Conservation (phyloP, 2,797 vertebrate genomes). For the Takifugu rubripes region DNA sequence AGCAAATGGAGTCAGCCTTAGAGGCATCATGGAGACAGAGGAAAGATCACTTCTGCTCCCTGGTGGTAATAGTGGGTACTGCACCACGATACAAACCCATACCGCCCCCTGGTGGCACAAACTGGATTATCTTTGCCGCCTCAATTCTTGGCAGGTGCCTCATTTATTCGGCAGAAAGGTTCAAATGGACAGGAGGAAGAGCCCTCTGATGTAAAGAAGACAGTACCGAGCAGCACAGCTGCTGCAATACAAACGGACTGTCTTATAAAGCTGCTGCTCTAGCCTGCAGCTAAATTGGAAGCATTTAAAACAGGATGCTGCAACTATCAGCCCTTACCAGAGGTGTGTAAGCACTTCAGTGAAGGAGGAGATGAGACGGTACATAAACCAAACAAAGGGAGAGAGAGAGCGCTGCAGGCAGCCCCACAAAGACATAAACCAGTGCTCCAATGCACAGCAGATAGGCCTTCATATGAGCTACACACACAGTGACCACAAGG, state of each 20-base stretch:
- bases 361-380: constrained; percentile 36
- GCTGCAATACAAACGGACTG: constrained; percentile 44
- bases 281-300: constrained; percentile 62
- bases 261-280: constrained; percentile 40
- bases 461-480: constrained; percentile 3
- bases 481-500: no score
- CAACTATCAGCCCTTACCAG: constrained; percentile 57
- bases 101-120: constrained; percentile 53
- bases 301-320: constrained; percentile 53
- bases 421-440: constrained; percentile 21
- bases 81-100: not conserved
- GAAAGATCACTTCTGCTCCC: constrained; percentile 69
- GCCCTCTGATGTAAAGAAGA: constrained; percentile 36
- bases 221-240: constrained; percentile 23
- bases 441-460: constrained; percentile 6
- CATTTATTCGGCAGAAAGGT: constrained; percentile 28
- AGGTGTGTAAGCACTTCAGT: constrained; percentile 39
- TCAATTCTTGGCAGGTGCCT: constrained; percentile 26
- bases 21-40: constrained; percentile 1
- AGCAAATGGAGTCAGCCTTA: constrained; percentile 68
- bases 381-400: constrained; percentile 18
- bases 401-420: constrained; percentile 20
- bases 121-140: constrained; percentile 3
- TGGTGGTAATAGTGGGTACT: constrained; percentile 48
- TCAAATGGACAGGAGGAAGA: constrained; percentile 21